Evolutionary conservation across 92 coral and sea anemone species (phyloP).

Genomic region (Pocillopora meandrina): DNA sequence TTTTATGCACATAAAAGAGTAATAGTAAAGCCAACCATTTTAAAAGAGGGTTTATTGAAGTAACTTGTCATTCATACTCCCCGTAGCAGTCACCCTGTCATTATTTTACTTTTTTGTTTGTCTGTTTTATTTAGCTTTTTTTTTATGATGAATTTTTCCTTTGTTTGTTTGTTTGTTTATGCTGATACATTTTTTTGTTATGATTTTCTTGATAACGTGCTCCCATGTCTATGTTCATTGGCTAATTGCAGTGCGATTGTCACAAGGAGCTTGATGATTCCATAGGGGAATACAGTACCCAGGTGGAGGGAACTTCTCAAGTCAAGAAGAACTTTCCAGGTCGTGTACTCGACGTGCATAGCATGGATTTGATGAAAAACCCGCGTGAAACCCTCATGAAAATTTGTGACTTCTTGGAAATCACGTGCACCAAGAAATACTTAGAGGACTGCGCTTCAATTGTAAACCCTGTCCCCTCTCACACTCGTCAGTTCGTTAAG

Average conservation of each 20-base stretch:
- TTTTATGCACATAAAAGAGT: too few relatives aligned
- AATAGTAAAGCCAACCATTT: too few relatives aligned
- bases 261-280: neutral
- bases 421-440: constrained; percentile 47
- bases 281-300: neutral
- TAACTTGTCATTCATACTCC: too few relatives aligned
- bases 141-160: too few relatives aligned
- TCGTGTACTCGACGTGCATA: constrained; percentile 25
- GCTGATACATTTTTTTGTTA: too few relatives aligned
- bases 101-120: too few relatives aligned
- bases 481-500: constrained; percentile 20
- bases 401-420: constrained; percentile 46
- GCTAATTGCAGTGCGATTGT: constrained; percentile 11
- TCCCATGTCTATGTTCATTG: neutral
- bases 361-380: constrained; percentile 32
- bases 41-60: too few relatives aligned
- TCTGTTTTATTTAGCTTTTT: too few relatives aligned
- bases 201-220: neutral
- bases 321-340: constrained; percentile 22
- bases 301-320: neutral
- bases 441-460: constrained; percentile 38
- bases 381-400: constrained; percentile 25
- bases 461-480: constrained; percentile 23
- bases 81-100: too few relatives aligned
- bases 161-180: too few relatives aligned